Evolutionary conservation across 1,140 invertebrate genomes (phyloP).

Genomic region (Reticulitermes speratus): DNA sequence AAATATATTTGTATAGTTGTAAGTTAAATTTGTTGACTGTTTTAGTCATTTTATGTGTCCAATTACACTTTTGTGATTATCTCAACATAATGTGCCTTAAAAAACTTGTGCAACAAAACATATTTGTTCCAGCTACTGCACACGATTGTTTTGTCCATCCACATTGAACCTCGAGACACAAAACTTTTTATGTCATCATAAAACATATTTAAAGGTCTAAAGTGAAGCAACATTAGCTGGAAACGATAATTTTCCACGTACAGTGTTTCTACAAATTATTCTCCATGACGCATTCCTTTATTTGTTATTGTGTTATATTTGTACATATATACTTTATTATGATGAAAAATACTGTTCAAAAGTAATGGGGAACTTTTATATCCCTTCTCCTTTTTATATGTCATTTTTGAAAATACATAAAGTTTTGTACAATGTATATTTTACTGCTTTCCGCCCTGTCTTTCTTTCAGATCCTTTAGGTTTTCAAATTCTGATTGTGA

Average conservation of each 20-base stretch:
- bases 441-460: not conserved
- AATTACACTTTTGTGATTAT: not conserved
- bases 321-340: slow-evolving; percentile 12
- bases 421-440: not conserved
- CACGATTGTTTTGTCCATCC: no score
- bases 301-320: slow-evolving; percentile 13
- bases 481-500: no score
- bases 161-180: no score
- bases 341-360: not conserved
- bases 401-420: slow-evolving; percentile 1
- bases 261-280: not conserved
- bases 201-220: not conserved
- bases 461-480: not conserved
- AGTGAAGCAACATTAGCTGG: not conserved
- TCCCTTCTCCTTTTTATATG: not conserved
- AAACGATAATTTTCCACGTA: not conserved
- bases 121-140: not conserved
- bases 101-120: not conserved
- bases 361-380: not conserved
- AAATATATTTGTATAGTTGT: slow-evolving; percentile 2
- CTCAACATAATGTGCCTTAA: not conserved
- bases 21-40: slow-evolving; percentile 9
- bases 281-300: not conserved
- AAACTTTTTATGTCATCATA: no score
- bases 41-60: not conserved